Base-by-base conservation (phyloP, 2,797 vertebrate genomes). In the Tokudaia tokunoshimensis region DNA sequence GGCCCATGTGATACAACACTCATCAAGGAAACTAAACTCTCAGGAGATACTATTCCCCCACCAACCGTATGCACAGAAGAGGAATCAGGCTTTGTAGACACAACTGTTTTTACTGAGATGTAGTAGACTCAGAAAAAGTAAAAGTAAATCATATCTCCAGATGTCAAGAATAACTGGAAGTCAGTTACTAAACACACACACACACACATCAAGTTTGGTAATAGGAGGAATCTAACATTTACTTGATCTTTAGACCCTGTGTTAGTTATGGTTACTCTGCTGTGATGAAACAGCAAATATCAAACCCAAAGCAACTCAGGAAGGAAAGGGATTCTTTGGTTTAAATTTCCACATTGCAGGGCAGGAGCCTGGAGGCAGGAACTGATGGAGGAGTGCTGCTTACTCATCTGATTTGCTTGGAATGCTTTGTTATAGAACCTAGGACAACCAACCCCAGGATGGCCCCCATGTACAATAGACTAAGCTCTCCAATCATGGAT, bases 81-180 rank as follows among this genome's bases (percentile, higher is more conserved):
- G 24, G 88, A 87, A 81, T 50, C 44, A 91, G 41, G 52, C 34
- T 82, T 29, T 87, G 20, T 12, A n/a, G 57, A 79, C 47, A 4
- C 19, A 75, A 50, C 1, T 1, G 3, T 67, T 9, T 85, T 92
- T 78, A 70, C 37, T 81, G 52, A 91, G 76, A 92, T n/a, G n/a
- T 80, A n/a, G 31, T 72, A 95, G 63, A 87, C 31, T 94, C 22
- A 84, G 47, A 44, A 94, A 63, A 84, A 93, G 80, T 89, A 80
- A 17, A 83, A 76, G 31, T 83, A 20, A 31, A 80, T 94, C 57
- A 79, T 61, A 89, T 94, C 31, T 55, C 37, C 7, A 92, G 57
- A 47, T 6, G 5, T 63, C 7, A 88, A 34, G 13, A 85, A 67
- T 17, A 44, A 59, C 52, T 41, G n/a, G 41, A 92, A 84, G 24